Conservation (phyloP, 2,113 vertebrate genomes). For the Heptranchias perlo region DNA sequence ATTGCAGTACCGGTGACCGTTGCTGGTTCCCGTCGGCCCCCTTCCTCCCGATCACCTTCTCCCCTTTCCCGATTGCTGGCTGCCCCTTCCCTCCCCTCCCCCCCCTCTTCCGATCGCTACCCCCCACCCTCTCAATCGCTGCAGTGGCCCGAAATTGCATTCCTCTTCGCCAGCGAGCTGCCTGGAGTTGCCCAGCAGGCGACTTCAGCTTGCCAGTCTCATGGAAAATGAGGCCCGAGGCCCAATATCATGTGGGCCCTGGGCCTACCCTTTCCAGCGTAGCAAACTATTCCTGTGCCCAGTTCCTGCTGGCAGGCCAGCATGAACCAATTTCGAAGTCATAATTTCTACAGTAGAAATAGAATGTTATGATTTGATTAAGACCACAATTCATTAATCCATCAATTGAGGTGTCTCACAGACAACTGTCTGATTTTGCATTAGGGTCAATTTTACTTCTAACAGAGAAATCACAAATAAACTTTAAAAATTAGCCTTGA, state of each 20-base stretch:
- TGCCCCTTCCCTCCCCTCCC: background rate
- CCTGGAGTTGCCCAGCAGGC: background rate
- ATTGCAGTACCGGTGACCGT: background rate
- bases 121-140: background rate
- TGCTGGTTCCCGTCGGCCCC: background rate
- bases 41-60: background rate
- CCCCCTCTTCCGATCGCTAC: background rate
- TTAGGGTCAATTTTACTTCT: background rate
- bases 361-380: background rate
- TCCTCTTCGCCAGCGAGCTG: background rate
- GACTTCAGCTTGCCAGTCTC: background rate
- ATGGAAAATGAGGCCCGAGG: background rate
- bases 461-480: background rate
- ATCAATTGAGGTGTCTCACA: background rate
- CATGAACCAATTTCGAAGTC: background rate
- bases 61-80: background rate
- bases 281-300: background rate
- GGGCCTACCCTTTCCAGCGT: background rate
- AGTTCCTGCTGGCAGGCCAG: background rate
- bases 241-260: background rate
- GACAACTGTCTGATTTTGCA: background rate
- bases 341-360: background rate
- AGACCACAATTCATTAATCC: background rate
- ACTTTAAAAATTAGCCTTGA: background rate
- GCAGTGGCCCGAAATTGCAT: background rate